phyloP scores from a whole-genome alignment of 1,140 invertebrate species.

The Drosophila rufa region DNA sequence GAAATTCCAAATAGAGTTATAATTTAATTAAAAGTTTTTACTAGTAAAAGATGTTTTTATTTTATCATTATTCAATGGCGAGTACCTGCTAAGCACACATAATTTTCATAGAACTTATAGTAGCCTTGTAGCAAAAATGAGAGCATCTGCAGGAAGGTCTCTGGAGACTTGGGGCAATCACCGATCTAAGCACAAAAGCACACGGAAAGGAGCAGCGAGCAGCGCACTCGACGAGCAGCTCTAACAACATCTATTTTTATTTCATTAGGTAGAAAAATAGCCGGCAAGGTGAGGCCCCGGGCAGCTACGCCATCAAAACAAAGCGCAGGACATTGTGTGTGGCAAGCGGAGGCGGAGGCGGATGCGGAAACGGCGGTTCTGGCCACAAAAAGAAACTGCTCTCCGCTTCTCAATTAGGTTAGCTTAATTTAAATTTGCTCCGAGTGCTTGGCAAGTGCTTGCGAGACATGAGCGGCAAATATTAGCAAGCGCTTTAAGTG shows the following conservation, averaged over 20 bases:
- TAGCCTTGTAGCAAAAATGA: background rate
- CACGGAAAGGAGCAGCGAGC: conserved; percentile 13
- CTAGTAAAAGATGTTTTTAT: background rate
- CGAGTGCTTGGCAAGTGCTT: conserved; percentile 61
- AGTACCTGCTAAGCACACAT: background rate
- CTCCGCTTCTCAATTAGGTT: conserved; percentile 65
- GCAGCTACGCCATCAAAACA: conserved; percentile 41
- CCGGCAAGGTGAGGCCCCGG: conserved; percentile 47
- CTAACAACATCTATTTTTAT: conserved; percentile 75
- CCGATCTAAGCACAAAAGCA: conserved; percentile 35
- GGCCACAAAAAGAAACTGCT: conserved; percentile 38
- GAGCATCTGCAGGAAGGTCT: conserved; percentile 24
- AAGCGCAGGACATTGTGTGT: conserved; percentile 31
- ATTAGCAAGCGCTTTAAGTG: conserved; percentile 58
- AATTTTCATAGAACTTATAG: background rate
- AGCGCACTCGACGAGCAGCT: conserved; percentile 39
- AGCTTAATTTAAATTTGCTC: conserved; percentile 80
- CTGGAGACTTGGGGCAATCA: conserved; percentile 14
- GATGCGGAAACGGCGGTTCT: background rate
- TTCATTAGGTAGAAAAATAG: conserved; percentile 81
- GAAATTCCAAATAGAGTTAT: background rate
- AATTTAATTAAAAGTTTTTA: background rate
- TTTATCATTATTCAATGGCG: background rate
- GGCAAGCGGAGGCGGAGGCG: background rate
- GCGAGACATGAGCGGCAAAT: conserved; percentile 68